A percentile compares a stretch with the other conserved stretches of the same genome.
Conservation (phyloP, 2,113 vertebrate genomes). For the Reinhardtius hippoglossoides region DNA sequence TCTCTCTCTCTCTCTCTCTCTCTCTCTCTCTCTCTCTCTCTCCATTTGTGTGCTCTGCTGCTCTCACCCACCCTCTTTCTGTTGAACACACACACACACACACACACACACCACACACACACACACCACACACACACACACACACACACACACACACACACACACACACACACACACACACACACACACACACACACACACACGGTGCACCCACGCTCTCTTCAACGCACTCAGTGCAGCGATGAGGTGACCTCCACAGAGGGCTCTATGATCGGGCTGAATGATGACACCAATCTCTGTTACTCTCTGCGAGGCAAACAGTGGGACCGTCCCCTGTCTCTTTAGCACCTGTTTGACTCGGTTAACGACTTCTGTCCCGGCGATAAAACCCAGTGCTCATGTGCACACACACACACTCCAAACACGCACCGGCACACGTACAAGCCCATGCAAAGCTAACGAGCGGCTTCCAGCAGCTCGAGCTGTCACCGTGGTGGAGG, state of each 20-base stretch:
- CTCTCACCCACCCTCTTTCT: not conserved
- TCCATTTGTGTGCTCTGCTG: not conserved
- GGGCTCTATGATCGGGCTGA: slow-evolving; percentile 41
- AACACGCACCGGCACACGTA: slow-evolving; percentile 6
- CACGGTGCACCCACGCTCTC: not conserved
- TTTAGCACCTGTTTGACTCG: slow-evolving; percentile 74
- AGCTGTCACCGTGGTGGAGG: slow-evolving; percentile 63
- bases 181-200: slow-evolving; percentile 20
- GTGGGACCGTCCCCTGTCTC: slow-evolving; percentile 55
- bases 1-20: not conserved
- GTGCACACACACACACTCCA: not conserved
- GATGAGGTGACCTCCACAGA: slow-evolving; percentile 37
- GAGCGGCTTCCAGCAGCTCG: slow-evolving; percentile 70
- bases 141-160: slow-evolving; percentile 3
- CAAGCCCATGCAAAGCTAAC: slow-evolving; percentile 60
- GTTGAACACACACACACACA: slow-evolving; percentile 1
- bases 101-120: too few species aligned
- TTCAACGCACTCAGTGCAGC: slow-evolving; percentile 4
- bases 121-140: slow-evolving; percentile 18
- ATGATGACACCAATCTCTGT: slow-evolving; percentile 61
- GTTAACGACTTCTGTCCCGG: slow-evolving; percentile 67
- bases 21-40: too few species aligned
- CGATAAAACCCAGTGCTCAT: slow-evolving; percentile 39
- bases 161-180: slow-evolving; percentile 15
- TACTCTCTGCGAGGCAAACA: slow-evolving; percentile 59